Conservation (phyloP, 2,797 vertebrate species). For the Eleutherodactylus coqui region DNA sequence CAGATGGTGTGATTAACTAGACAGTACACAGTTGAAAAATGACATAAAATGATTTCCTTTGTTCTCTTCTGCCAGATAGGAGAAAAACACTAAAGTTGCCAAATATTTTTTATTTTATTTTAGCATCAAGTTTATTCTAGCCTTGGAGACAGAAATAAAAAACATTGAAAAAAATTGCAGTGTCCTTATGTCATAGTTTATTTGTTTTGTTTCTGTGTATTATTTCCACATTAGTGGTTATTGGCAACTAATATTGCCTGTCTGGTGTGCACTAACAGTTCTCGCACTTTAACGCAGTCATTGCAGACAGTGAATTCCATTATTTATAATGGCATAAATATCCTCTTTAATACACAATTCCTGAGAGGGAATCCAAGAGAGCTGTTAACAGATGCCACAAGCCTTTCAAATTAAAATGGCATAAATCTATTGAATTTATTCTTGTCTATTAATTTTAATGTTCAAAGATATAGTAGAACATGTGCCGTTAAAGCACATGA, state of each 20-base stretch:
- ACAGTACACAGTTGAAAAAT: constrained; percentile 28
- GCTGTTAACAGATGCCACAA: constrained; percentile 52
- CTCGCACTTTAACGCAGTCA: constrained; percentile 18
- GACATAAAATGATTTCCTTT: constrained; percentile 11
- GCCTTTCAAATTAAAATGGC: constrained; percentile 51
- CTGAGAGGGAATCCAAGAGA: constrained; percentile 51
- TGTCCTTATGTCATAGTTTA: not conserved
- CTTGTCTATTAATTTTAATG: constrained; percentile 50
- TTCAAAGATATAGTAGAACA: constrained; percentile 29
- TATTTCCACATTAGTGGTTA: not conserved
- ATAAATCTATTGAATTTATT: constrained; percentile 57
- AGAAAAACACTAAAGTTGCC: not conserved
- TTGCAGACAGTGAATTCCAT: constrained; percentile 21
- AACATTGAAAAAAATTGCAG: not conserved
- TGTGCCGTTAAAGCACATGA: not conserved
- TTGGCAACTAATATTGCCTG: constrained; percentile 4
- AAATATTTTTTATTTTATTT: not conserved
- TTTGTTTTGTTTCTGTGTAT: not conserved
- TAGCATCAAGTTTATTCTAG: not conserved
- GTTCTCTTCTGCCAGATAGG: constrained; percentile 11
- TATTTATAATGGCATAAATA: constrained; percentile 52
- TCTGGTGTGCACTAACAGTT: not conserved
- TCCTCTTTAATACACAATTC: constrained; percentile 49
- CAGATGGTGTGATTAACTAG: constrained; percentile 37
- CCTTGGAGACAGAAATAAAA: not conserved